Base-by-base conservation (phyloP, 2,113 vertebrate genomes). In the Macquaria australasica region DNA sequence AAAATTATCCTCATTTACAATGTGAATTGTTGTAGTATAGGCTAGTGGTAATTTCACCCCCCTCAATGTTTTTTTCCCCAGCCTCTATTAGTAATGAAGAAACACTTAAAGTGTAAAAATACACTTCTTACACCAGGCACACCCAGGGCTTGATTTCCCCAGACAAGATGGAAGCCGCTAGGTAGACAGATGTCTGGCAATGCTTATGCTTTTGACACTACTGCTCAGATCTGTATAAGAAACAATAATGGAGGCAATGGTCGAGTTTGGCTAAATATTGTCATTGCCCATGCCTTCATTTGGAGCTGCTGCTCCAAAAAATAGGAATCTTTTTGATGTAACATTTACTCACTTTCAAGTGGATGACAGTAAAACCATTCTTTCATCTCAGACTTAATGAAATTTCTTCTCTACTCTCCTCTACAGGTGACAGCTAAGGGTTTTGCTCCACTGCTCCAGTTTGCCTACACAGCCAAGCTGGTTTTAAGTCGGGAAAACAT, bases 391-490 rank as follows among this genome's bases (percentile, higher is more conserved):
- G 7, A 43, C 28, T 55, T 18, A 71, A 3, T 41, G 14, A 31
- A 4, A 16, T 25, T 0, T 84, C 34, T 50, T 75, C 23, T 60
- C 70, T 60, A 1, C 39, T 87, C 71, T 91, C 93, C 20, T 55
- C 50, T 70, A 63, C 95, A 99, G 98, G 97, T 99, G 95, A 98
- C 97, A 7, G 97, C 97, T 89, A 97, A 96, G 92, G 98, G 98
- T 82, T 99, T 99, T 74, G 96, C 97, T 92, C 97, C 98, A 3
- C 96, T 99, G 94, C 90, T 99, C 58, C 97, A 98, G 96, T 99
- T 99, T 62, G 98, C 98, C 94, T 99, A 99, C 96, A 99, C 98
- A 51, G 98, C 97, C 90, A 98, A 98, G 96, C 96, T 99, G 92
- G 94, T 98, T 82, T 96, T 99, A 93, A 98, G 97, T 94, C 96